Evolutionary conservation across 1,140 invertebrate species (phyloP), one percentile per base, ranked within the genome.

Genomic region (Scaptodrosophila lebanonensis): DNA sequence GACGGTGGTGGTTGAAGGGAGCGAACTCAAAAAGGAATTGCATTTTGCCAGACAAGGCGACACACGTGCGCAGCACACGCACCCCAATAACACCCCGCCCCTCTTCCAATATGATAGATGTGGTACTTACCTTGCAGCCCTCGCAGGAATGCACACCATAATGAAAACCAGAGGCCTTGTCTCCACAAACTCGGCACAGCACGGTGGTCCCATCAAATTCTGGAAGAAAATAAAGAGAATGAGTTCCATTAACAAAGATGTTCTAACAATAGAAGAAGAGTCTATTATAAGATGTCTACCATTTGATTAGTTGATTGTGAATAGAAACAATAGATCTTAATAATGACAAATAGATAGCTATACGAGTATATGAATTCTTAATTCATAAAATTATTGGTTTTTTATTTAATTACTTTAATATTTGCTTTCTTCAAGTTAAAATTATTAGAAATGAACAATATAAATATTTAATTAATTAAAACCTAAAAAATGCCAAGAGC

Each of bases 91-190:
- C 11, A 17, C 22, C 15, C 20, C 18, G 1, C 32, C 29, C 3
- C 29, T 15, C 32, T 18, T 8, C 8, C 13, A 27, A 44, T 33
- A 35, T 11, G 22, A 11, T 27, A 1, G 20, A 3, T 38, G n/a
- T 1, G 6, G 5, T 50, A 89, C 93, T 93, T 91, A 99, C 98
- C 95, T 99, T 99, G 92, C 98, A 99, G 71, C 98, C 98, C 90
- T 99, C 98, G 88, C 98, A 99, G 64, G 97, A 98, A 89, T 99
- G 97, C 60, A 99, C 98, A 39, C 98, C 98, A 90, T 99, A 99
- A 87, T 99, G 98, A 89, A 99, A 99, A 50, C 98, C 98, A 82
- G 96, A 98, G 38, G 98, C 98, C 89, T 98, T 98, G 88, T 99
- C 98, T 22, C 97, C 98, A 87, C 98, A 99, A 1, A 99, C 98